These are phyloP conservation scores for Empis stercorea DNA, from an alignment of 2,888 invertebrate species.

Conservation along the genomic window DNA sequence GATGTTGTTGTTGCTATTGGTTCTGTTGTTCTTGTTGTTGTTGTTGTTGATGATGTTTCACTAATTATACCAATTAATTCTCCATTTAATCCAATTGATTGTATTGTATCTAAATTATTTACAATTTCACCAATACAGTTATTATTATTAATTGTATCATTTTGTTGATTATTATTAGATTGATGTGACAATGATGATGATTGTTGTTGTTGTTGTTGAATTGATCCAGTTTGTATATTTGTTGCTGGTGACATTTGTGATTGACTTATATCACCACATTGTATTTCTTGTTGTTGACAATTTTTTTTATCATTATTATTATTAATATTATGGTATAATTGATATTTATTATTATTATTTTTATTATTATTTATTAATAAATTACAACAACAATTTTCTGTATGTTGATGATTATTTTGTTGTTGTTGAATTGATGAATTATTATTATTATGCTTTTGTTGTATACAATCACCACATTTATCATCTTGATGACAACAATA, in stretches of 20 bases:
- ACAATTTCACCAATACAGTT: too few species aligned
- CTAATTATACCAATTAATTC: not conserved
- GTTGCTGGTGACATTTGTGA: conserved; percentile 40
- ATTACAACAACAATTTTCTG: not conserved
- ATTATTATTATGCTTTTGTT: too few species aligned
- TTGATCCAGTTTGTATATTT: not conserved
- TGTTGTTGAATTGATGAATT: conserved; percentile 4
- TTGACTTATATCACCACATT: conserved; percentile 43
- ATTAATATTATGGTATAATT: not conserved
- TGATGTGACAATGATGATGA: not conserved
- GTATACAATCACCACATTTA: conserved; percentile 13
- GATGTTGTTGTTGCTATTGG: not conserved
- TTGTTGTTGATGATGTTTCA: conserved; percentile 1
- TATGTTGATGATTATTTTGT: conserved; percentile 7
- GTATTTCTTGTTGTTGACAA: conserved; percentile 33
- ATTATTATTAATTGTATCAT: not conserved
- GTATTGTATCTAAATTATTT: not conserved
- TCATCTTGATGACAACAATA: conserved; percentile 16
- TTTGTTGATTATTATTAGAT: not conserved
- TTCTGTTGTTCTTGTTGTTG: not conserved
- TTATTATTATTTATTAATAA: not conserved
- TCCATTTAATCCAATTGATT: not conserved
- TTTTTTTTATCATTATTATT: not conserved
- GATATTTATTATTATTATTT: not conserved
- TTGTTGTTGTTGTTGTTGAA: not conserved